Percentiles rank a stretch among this genome's conserved stretches.
These are phyloP conservation scores for Coracias cyanogaster DNA, from an alignment of 2,797 vertebrate species.

Conservation along the genomic window DNA sequence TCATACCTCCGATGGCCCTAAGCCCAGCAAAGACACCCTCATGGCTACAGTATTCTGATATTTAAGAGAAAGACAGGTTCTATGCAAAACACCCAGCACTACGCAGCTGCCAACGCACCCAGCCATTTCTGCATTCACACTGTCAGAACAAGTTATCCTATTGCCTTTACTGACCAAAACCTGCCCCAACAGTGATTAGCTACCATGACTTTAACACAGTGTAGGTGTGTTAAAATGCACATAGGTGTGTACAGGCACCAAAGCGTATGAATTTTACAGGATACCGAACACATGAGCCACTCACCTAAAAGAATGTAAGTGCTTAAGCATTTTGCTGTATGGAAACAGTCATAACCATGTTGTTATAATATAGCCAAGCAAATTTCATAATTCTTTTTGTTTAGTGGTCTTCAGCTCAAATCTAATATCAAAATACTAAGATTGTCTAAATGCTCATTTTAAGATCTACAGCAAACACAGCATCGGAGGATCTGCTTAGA, in stretches of 20 bases:
- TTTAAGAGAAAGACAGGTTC: background rate
- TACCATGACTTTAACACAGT: background rate
- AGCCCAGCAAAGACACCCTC: background rate
- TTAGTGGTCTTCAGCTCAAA: background rate
- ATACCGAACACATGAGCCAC: background rate
- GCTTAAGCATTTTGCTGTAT: background rate
- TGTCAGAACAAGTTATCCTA: background rate
- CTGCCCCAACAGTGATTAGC: background rate
- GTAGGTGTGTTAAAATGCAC: background rate
- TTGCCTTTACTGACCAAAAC: background rate
- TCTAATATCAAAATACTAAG: background rate
- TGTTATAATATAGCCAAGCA: background rate
- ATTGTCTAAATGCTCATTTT: background rate
- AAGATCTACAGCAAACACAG: background rate
- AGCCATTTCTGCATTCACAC: background rate
- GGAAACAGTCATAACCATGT: background rate
- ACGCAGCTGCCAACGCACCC: background rate
- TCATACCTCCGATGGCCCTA: background rate
- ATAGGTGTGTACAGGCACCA: rapidly evolving
- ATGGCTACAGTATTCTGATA: background rate
- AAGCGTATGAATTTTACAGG: background rate
- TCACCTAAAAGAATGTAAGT: rapidly evolving
- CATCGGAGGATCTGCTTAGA: background rate
- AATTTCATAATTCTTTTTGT: background rate
- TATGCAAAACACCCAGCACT: background rate